Evolutionary conservation across 1,140 invertebrate genomes (phyloP).

Genomic region (Rhopalosiphum maidis): DNA sequence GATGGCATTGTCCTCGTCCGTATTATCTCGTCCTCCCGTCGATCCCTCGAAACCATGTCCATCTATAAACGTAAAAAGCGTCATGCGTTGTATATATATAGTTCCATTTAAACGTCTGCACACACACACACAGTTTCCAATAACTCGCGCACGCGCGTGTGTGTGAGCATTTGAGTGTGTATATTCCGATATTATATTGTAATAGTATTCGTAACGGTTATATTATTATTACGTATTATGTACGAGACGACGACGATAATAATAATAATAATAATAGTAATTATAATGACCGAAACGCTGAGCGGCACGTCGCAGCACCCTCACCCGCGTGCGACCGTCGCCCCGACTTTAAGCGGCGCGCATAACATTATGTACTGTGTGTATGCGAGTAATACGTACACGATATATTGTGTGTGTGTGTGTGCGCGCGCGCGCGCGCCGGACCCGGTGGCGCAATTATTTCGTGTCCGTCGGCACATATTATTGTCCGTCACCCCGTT

Average conservation of each 20-base stretch:
- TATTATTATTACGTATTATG: neutral
- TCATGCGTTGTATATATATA: neutral
- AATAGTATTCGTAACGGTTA: neutral
- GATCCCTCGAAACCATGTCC: neutral
- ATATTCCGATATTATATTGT: no score
- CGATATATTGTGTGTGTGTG: neutral
- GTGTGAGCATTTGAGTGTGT: no score
- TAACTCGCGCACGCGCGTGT: no score
- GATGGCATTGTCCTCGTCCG: conserved; percentile 5
- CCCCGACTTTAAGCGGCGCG: neutral
- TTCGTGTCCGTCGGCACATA: conserved; percentile 1
- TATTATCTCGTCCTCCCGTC: neutral
- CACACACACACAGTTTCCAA: neutral
- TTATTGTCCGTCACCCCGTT: neutral
- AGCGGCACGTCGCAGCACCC: neutral
- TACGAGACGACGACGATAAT: neutral
- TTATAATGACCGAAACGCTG: conserved; percentile 35
- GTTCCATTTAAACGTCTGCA: neutral
- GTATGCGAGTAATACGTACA: neutral
- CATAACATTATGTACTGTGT: neutral
- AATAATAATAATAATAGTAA: conserved; percentile 33
- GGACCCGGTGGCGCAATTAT: conserved; percentile 16
- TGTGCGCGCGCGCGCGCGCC: no score
- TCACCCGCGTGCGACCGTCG: neutral
- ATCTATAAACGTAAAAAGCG: neutral